Evolutionary conservation across 2,888 invertebrate genomes (phyloP), one percentile per base, ranked within the genome.

Genomic region (Phyllotreta striolata): DNA sequence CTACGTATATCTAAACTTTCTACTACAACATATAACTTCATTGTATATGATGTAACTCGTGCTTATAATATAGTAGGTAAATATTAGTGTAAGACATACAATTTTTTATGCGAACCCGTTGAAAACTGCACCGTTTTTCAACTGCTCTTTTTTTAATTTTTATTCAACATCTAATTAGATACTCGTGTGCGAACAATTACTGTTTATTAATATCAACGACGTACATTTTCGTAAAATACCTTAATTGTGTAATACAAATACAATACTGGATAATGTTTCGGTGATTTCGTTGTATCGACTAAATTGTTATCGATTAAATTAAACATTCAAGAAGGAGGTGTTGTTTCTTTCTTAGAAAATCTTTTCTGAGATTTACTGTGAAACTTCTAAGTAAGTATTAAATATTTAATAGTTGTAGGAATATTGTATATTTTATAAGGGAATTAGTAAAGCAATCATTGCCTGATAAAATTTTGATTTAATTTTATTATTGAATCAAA

Each of bases 91-190:
- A 70, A 69, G 70, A 69, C 68, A 57, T 68, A 41, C 12, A 66
- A 69, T 71, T 70, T 70, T 72, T 72, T 72, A 67, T 69, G 55
- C 47, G 67, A 68, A 69, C 70, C 40, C 52, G 64, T 66, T 66
- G 67, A 67, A 71, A 67, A 70, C 75, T 76, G 76, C 76, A 76
- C 74, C 74, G 68, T 72, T 68, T 65, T 63, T 67, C 71, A 70
- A 62, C 66, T 40, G 52, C 46, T 68, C 70, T 56, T 55, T 72
- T 69, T 71, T 71, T 72, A 64, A 59, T 60, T 64, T 69, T 56
- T 68, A 67, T 69, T 54, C 62, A 65, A 73, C 74, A 74, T 60
- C 67, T 68, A 70, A 38, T 61, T 67, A 63, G 62, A 66, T 61
- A 62, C 63, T 62, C 63, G 63, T 63, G 62, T 64, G 51, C 56